Evolutionary conservation across 1,140 invertebrate genomes (phyloP), one percentile per base, ranked within the genome.

Genomic region (Oscheius sp.): DNA sequence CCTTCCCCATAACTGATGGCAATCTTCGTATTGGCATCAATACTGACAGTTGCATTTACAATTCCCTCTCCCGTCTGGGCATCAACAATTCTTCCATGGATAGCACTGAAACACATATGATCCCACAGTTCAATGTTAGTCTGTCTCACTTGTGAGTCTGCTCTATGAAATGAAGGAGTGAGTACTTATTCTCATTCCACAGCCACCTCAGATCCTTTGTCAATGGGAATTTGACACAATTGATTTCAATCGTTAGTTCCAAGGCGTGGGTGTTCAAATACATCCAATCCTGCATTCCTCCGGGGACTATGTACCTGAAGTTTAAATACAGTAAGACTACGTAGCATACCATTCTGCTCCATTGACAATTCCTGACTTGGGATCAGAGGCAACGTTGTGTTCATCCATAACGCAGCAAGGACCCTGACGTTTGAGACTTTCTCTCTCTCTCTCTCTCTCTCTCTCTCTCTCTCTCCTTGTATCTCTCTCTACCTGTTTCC

Each of bases 281-380:
- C 86, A 95, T 97, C 90, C 92, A 98, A 84, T 99, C 95, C 45
- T 98, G 95, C 95, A 98, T 97, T 15, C 95, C 95, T 0, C 94
- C 81, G 59, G 80, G 71, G 0, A 87, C 85, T 59, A 85, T 84
- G 74, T 86, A 86, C 70, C 70, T 73, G 35, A 68, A 68, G n/a
- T n/a, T n/a, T n/a, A n/a, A n/a, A n/a, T n/a, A n/a, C n/a, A n/a
- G n/a, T n/a, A n/a, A n/a, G n/a, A n/a, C n/a, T n/a, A n/a, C n/a
- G n/a, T n/a, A n/a, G n/a, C n/a, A n/a, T 31, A 74, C 86, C 86
- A 87, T 2, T 78, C 79, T 29, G 85, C 86, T 42, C 86, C 86
- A 79, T 87, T 87, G 13, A 86, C 86, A 38, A 86, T 87, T n/a
- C 86, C 79, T 29, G 77, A 68, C 31, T 82, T 71, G 20, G 83